Evolutionary conservation across 2,113 vertebrate genomes (phyloP), one percentile per base, ranked within the genome.

Genomic region (Poicephalus gulielmi): DNA sequence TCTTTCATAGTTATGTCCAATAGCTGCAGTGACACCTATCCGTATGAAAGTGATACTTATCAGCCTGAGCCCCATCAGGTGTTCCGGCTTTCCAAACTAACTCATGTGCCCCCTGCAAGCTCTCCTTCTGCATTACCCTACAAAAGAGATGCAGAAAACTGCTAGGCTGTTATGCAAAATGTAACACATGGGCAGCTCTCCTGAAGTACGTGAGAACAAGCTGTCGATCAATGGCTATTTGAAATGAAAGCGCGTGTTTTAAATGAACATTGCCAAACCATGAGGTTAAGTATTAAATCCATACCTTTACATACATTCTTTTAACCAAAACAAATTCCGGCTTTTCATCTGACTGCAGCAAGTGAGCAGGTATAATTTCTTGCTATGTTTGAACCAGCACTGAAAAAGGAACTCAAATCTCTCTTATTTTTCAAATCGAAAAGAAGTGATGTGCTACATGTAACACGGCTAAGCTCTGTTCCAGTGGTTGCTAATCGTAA

Each of bases 21-120:
- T 39, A 77, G 70, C 30, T 44, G 77, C 11, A 66, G 31, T 2
- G 68, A 80, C 91, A 57, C 15, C 69, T 23, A 30, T 71, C 69
- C 2, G 0, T 20, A 30, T 0, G 5, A 88, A 18, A 79, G 55
- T 3, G 2, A 69, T 17, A 43, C 53, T 47, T 18, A 30, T 43
- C 52, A 33, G 60, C 70, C 43, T 3, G 3, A 50, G 41, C 44
- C 46, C 25, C 37, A 17, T 13, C 53, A 50, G 22, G 23, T 10
- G 50, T 23, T 80, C 28, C 37, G 77, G 37, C 52, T 50, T 47
- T 23, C 68, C 35, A 43, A 20, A 16, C 44, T 14, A 44, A 55
- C 50, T 9, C 3, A 13, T 14, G 49, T 25, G 33, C 44, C 71
- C 44, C 27, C 44, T 20, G 24, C 35, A 60, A 83, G 63, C 22